Evolutionary conservation across 2,888 invertebrate genomes (phyloP).

Genomic region (Tachystola acroxantha): DNA sequence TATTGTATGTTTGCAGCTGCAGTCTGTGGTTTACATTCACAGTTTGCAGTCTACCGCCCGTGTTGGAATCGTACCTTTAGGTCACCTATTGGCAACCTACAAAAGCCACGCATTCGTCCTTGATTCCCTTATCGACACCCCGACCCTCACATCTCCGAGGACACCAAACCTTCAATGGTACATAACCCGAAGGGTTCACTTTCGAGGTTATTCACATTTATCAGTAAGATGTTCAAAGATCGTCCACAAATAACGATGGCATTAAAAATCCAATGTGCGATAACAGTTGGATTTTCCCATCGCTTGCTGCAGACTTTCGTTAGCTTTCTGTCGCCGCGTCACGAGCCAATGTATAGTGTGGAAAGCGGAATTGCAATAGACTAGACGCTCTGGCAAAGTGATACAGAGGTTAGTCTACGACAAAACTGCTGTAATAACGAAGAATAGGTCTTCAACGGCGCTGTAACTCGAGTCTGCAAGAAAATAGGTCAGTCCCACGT

Average conservation of each 20-base stretch:
- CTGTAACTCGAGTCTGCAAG: conserved; percentile 28
- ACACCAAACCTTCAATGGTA: not conserved
- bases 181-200: not conserved
- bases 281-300: conserved; percentile 73
- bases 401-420: conserved; percentile 56
- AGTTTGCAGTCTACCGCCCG: no score
- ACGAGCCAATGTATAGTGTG: conserved; percentile 39
- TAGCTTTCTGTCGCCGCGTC: conserved; percentile 33
- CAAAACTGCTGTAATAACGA: conserved; percentile 34
- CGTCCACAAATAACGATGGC: conserved; percentile 71
- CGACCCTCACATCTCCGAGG: no score
- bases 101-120: no score
- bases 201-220: conserved; percentile 16
- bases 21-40: no score
- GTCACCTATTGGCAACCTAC: no score
- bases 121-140: no score
- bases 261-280: conserved; percentile 66
- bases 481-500: conserved; percentile 25
- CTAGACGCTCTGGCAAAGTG: conserved; percentile 41
- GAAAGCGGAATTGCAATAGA: conserved; percentile 49
- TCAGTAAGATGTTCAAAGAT: conserved; percentile 43
- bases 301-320: conserved; percentile 59
- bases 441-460: conserved; percentile 1
- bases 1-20: no score
- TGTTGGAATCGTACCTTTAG: no score